A percentile compares a stretch with the other conserved stretches of the same genome.
Evolutionary conservation across 53 echinoderm and acorn worm species (phyloP).

Genomic region (Henricia sp.): DNA sequence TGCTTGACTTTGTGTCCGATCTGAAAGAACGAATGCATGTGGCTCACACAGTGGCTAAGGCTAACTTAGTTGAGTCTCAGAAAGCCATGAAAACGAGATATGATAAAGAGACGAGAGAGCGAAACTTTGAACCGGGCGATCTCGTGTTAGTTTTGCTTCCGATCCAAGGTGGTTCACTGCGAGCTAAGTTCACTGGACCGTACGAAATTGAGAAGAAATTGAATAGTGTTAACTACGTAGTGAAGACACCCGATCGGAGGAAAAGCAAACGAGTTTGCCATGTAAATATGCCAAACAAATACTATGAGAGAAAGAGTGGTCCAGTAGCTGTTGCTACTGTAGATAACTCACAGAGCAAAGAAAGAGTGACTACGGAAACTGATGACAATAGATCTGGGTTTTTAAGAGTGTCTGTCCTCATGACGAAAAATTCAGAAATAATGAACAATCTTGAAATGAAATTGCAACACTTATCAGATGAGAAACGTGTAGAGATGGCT

Average conservation of each 20-base stretch:
- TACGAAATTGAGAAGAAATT: slow-evolving; percentile 54
- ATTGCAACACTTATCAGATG: slow-evolving; percentile 48
- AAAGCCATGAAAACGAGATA: slow-evolving; percentile 49
- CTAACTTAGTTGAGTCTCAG: slow-evolving; percentile 55
- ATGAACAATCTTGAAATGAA: slow-evolving; percentile 41
- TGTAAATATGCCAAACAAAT: slow-evolving; percentile 71
- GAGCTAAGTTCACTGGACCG: slow-evolving; percentile 60
- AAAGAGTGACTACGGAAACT: background rate
- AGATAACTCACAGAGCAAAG: no score
- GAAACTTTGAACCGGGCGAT: slow-evolving; percentile 60
- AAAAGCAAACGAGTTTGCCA: slow-evolving; percentile 66
- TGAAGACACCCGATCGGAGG: slow-evolving; percentile 60
- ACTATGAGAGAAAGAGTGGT: slow-evolving; percentile 11
- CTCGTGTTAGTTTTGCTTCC: slow-evolving; percentile 69
- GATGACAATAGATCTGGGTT: background rate
- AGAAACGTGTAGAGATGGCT: slow-evolving; percentile 30
- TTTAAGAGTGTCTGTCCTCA: background rate
- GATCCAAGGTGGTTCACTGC: slow-evolving; percentile 32
- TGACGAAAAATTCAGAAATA: slow-evolving; percentile 65
- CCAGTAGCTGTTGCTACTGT: slow-evolving; percentile 24
- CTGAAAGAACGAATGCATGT: slow-evolving; percentile 47
- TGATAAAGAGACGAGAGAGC: slow-evolving; percentile 38
- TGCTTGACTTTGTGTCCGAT: slow-evolving; percentile 69
- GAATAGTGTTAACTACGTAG: slow-evolving; percentile 56
- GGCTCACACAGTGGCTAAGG: slow-evolving; percentile 57